Percentiles rank a stretch among this genome's conserved stretches.
Conservation (phyloP, 2,113 vertebrate genomes). For the Aix galericulata region DNA sequence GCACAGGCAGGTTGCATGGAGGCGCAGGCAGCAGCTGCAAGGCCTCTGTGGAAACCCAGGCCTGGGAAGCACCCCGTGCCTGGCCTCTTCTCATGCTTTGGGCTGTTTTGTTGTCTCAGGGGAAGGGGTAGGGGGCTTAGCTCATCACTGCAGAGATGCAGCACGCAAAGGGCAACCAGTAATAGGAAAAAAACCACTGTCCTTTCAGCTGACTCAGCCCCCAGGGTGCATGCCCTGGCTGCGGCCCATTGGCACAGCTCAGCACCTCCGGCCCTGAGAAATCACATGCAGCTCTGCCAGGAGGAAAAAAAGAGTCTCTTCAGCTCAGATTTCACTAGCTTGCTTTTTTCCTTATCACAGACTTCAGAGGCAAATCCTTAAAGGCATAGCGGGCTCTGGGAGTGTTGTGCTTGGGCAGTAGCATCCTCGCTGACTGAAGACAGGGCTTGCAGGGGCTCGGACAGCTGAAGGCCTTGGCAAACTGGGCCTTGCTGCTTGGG, state of each 20-base stretch:
- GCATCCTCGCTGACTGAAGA: background rate
- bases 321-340: background rate
- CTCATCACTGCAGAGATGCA: background rate
- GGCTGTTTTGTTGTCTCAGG: background rate
- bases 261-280: background rate
- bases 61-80: rapidly evolving
- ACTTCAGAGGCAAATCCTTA: background rate
- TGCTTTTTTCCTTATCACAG: background rate
- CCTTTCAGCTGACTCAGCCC: background rate
- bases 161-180: background rate
- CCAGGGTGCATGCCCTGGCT: rapidly evolving
- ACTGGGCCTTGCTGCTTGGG: background rate
- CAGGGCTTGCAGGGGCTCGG: background rate
- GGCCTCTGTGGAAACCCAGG: background rate
- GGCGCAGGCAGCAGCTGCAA: too few relatives aligned
- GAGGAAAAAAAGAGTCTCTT: background rate
- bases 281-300: background rate
- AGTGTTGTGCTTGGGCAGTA: rapidly evolving
- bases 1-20: too few relatives aligned
- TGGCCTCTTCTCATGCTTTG: background rate
- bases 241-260: background rate
- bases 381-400: background rate
- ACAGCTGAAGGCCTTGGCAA: background rate
- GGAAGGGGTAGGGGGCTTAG: rapidly evolving
- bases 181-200: background rate